phyloP scores from a whole-genome alignment of 2,113 vertebrate species.

The Hypomesus transpacificus region DNA sequence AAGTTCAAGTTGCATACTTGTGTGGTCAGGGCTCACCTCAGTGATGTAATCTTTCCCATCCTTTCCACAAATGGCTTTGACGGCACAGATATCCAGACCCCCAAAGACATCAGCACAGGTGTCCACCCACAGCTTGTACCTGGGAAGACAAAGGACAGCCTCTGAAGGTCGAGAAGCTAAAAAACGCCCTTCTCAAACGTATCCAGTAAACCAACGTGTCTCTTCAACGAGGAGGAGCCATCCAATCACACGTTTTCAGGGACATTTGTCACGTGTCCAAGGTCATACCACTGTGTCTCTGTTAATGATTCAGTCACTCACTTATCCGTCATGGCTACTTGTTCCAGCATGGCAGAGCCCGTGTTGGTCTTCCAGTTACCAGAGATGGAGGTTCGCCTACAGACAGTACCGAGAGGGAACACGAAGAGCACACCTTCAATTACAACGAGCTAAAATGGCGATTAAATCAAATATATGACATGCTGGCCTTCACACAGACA shows the following conservation, averaged over 20 bases:
- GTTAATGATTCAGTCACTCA: conserved; percentile 60
- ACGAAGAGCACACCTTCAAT: neutral
- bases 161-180: too few relatives aligned
- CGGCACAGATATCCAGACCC: conserved; percentile 94
- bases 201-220: neutral
- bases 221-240: too few relatives aligned
- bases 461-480: neutral
- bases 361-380: conserved; percentile 99
- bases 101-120: conserved; percentile 93
- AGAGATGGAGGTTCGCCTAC: conserved; percentile 97
- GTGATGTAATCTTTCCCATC: conserved; percentile 98
- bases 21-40: conserved; percentile 76
- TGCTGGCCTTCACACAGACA: neutral
- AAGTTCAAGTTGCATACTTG: neutral
- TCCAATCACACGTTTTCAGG: too few relatives aligned
- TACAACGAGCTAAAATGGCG: too few relatives aligned
- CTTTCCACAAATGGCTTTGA: conserved; percentile 97
- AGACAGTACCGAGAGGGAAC: neutral
- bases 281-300: too few relatives aligned
- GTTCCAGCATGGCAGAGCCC: conserved; percentile 97
- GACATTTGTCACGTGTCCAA: too few relatives aligned
- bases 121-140: conserved; percentile 96
- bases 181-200: too few relatives aligned
- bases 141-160: conserved; percentile 41
- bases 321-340: conserved; percentile 99